Conservation (phyloP, 1,140 invertebrate species). For the Drosophila malerkotliana region DNA sequence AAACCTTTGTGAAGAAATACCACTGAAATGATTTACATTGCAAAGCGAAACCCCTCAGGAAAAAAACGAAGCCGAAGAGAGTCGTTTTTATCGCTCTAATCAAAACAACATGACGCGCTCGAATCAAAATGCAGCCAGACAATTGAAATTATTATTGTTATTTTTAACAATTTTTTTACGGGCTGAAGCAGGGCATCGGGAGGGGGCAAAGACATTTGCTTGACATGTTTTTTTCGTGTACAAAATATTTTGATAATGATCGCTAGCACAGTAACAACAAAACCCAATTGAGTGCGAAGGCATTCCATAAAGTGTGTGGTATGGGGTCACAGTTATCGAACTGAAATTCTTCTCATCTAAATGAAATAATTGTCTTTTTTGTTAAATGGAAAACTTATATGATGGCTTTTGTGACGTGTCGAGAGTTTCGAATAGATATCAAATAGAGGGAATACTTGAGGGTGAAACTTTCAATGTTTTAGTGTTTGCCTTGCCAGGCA, state of each 20-base stretch:
- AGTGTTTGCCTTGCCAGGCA: constrained; percentile 48
- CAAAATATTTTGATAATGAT: constrained; percentile 78
- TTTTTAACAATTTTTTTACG: constrained; percentile 65
- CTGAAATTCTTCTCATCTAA: constrained; percentile 67
- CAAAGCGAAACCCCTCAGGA: background rate
- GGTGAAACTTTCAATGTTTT: constrained; percentile 49
- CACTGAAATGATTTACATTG: constrained; percentile 38
- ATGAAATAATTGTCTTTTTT: constrained; percentile 64
- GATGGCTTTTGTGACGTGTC: constrained; percentile 37
- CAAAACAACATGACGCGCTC: constrained; percentile 70
- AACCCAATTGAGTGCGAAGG: constrained; percentile 63
- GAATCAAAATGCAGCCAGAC: constrained; percentile 60
- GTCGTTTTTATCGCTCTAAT: constrained; percentile 61
- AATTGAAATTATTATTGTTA: constrained; percentile 77
- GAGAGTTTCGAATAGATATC: constrained; percentile 32
- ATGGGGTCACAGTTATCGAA: constrained; percentile 58
- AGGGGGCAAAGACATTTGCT: constrained; percentile 61
- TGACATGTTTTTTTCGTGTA: constrained; percentile 79
- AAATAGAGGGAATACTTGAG: constrained; percentile 8
- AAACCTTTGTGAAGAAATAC: constrained; percentile 11
- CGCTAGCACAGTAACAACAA: constrained; percentile 58
- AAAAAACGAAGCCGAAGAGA: constrained; percentile 28
- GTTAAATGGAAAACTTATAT: constrained; percentile 30
- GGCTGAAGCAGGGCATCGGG: background rate
- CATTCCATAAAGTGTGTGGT: constrained; percentile 17